Evolutionary conservation across 2,888 invertebrate genomes (phyloP).

Genomic region (Caenorhabditis angaria): DNA sequence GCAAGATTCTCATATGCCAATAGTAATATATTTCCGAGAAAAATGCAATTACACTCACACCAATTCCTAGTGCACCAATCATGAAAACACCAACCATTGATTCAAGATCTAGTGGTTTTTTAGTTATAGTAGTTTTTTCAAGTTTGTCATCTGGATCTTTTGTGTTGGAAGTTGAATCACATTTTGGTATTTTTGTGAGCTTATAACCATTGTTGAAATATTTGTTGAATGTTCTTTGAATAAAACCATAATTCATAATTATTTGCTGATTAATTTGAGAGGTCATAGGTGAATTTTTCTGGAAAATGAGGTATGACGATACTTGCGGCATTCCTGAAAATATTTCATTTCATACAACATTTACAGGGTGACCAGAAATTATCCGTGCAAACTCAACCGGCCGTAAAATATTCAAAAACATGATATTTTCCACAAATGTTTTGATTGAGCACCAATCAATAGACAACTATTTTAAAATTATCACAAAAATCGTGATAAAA

Average conservation of each 20-base stretch:
- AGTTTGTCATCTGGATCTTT: too few species aligned
- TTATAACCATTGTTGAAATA: constrained; percentile 49
- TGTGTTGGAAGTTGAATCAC: too few species aligned
- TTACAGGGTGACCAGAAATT: too few species aligned
- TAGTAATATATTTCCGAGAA: constrained; percentile 40
- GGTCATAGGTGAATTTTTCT: constrained; percentile 32
- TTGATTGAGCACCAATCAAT: too few species aligned
- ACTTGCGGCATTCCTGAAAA: constrained; percentile 48
- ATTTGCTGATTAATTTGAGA: constrained; percentile 39
- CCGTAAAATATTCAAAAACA: too few species aligned
- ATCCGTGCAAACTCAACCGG: too few species aligned
- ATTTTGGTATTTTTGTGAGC: constrained; percentile 42
- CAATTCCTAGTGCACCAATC: constrained; percentile 40
- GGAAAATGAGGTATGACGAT: constrained; percentile 44
- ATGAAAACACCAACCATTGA: constrained; percentile 49
- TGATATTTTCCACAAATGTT: too few species aligned
- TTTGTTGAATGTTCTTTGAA: constrained; percentile 51
- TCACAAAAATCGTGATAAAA: not conserved
- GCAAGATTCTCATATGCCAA: constrained; percentile 37
- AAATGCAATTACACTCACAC: constrained; percentile 32
- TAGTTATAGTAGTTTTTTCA: too few species aligned
- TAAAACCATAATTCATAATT: constrained; percentile 45
- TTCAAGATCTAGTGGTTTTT: constrained; percentile 42
- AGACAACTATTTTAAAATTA: not conserved
- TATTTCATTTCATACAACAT: constrained; percentile 5